Evolutionary conservation across 1,140 invertebrate species (phyloP), one percentile per base, ranked within the genome.

Genomic region (Nylanderia fulva): DNA sequence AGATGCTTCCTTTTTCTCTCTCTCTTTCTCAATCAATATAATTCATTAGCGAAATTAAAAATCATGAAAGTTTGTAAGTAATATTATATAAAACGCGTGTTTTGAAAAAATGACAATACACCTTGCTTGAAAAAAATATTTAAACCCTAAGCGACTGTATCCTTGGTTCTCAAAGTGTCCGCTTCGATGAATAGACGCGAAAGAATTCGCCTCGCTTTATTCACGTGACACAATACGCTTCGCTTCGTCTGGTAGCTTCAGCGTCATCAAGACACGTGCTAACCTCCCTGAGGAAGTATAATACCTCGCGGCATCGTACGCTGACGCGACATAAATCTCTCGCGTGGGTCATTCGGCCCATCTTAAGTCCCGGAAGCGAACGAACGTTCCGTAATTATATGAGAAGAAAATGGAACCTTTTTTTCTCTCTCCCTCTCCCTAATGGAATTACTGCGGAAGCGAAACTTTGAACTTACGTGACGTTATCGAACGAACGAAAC

Each of bases 401-500:
- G 66, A n/a, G 66, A 56, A 54, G 18, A 72, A 72, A 82, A 72
- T 72, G 15, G n/a, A 18, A 36, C 11, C 36, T 27, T 71, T 82
- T 82, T 69, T 27, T 54, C 45, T 24, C 42, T 2, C 69, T 27
- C n/a, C n/a, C 13, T 18, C 21, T 24, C 18, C 63, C 18, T 82
- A 82, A 82, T 82, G 77, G 77, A 82, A 82, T 82, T 82, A 82
- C 77, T 82, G 42, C 52, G 45, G 77, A 58, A 18, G 66, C 77
- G 39, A 60, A 82, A 82, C 77, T 82, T 60, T 52, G 52, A 27
- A 42, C 66, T 82, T 72, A 82, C 77, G 77, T 71, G 77, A 82
- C 66, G 77, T 82, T 82, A 82, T 82, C 77, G 77, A n/a, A 58
- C 77, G 66, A 82, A 72, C 58, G 77, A 72, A 82, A 82, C 77